These are phyloP conservation scores for Alligator mississippiensis DNA, from an alignment of 2,113 vertebrate species.

Conservation along the genomic window DNA sequence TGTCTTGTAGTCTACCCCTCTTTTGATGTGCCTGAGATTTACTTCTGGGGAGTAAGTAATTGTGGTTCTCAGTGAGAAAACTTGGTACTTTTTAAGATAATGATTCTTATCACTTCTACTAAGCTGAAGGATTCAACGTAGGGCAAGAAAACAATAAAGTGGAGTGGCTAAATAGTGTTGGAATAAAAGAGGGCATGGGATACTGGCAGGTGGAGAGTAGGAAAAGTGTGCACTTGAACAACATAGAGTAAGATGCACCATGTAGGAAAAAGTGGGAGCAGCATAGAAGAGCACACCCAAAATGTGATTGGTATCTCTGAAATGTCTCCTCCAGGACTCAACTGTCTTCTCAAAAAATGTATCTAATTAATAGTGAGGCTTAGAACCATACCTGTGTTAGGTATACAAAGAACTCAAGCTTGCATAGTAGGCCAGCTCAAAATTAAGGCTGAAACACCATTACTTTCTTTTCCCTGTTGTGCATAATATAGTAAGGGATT, in stretches of 20 bases:
- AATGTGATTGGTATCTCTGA: not conserved
- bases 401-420: not conserved
- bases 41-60: not conserved
- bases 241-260: fast-evolving
- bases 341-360: not conserved
- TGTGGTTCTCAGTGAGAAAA: not conserved
- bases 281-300: not conserved
- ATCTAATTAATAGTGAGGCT: too few relatives aligned
- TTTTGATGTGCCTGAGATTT: not conserved
- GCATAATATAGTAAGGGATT: not conserved
- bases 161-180: not conserved
- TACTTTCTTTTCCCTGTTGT: not conserved
- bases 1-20: not conserved
- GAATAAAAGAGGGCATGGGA: fast-evolving
- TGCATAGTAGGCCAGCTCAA: not conserved
- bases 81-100: not conserved
- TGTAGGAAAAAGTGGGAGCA: not conserved
- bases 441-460: not conserved
- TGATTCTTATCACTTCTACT: not conserved
- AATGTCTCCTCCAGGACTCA: not conserved
- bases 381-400: too few relatives aligned
- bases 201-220: not conserved
- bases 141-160: not conserved
- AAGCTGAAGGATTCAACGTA: not conserved
- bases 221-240: not conserved